Evolutionary conservation across 2,888 invertebrate species (phyloP), one percentile per base, ranked within the genome.

Genomic region (Ashinkailepas kermadecensis): DNA sequence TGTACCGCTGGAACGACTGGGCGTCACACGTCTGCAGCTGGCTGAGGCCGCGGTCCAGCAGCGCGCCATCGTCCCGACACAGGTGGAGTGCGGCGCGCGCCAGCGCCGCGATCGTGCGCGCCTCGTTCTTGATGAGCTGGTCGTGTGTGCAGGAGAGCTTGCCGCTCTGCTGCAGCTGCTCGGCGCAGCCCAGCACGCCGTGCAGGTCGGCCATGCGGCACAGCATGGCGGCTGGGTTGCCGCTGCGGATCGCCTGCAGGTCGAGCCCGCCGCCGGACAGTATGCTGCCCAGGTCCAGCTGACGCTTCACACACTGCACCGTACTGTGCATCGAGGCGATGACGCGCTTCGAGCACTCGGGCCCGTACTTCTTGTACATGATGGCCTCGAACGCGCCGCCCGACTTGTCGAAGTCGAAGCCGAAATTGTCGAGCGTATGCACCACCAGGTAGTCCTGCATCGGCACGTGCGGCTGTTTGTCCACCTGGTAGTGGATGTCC

Each of bases 291-390:
- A 74, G 39, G 74, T 74, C 74, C 74, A 74, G 74, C 74, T 74
- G 74, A 8, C 54, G 54, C 74, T 54, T 74, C 74, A 74, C 54
- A 18, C 74, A 74, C 54, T 25, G 74, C 18, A 74, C 18, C 54
- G 74, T 74, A 54, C 25, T 15, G 39, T 23, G 74, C 74, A 74
- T 54, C 54, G 39, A 54, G 18, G 11, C 10, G 6, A 74, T 10
- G 13, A 74, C 74, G 54, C 74, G 74, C 74, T 74, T 74, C 54
- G 74, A 74, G 54, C 74, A 74, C 39, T 74, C 74, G 74, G 74
- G 74, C 2, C 74, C 74, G 54, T 74, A 74, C 74, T 74, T 74
- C 54, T 74, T 74, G 74, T 74, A 74, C 74, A 74, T 74, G 13
- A 74, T 18, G 13, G 74, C 54, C 54, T 74, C 74, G 74, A 74